Evolutionary conservation across 2,113 vertebrate genomes (phyloP), one percentile per base, ranked within the genome.

Genomic region (Cryptotis parvus): DNA sequence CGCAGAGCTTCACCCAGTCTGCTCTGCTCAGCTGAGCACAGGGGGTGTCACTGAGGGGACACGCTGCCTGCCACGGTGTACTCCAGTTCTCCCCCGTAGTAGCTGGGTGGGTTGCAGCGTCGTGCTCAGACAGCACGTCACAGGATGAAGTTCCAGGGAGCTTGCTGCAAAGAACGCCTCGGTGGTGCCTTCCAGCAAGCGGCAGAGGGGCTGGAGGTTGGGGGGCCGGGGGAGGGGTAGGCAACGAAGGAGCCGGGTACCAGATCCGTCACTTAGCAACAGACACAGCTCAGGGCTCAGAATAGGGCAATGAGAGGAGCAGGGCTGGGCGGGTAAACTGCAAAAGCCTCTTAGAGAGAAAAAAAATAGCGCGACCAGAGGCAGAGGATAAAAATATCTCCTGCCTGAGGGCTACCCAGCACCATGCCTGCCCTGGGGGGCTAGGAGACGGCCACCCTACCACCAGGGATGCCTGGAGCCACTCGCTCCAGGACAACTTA

Each of bases 201-300:
- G 0, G 31, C 83, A 39, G 41, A 84, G 72, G 89, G 91, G 73
- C n/a, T n/a, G n/a, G n/a, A n/a, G n/a, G n/a, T n/a, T n/a, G n/a
- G n/a, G n/a, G n/a, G n/a, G n/a, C n/a, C n/a, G n/a, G n/a, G n/a
- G n/a, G n/a, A n/a, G n/a, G n/a, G n/a, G n/a, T n/a, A n/a, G n/a
- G n/a, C n/a, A n/a, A n/a, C 0, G 3, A 90, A 80, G 55, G 12
- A 70, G 93, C 45, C 75, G 80, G 80, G 37, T 2, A 0, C 85
- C 92, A 90, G 84, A 84, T 68, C 80, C n/a, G 91, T 97, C 92
- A 95, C 97, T 96, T 96, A 97, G 97, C 97, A 97, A 97, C 97
- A 31, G 41, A 49, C 6, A 77, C 31, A 18, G 91, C 83, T 78
- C 33, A 1, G 61, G 68, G 94, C 96, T 96, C 93, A 90, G 96